These are phyloP conservation scores for Drosophila pseudoobscura DNA, from an alignment of 1,140 invertebrate species.

Conservation along the genomic window DNA sequence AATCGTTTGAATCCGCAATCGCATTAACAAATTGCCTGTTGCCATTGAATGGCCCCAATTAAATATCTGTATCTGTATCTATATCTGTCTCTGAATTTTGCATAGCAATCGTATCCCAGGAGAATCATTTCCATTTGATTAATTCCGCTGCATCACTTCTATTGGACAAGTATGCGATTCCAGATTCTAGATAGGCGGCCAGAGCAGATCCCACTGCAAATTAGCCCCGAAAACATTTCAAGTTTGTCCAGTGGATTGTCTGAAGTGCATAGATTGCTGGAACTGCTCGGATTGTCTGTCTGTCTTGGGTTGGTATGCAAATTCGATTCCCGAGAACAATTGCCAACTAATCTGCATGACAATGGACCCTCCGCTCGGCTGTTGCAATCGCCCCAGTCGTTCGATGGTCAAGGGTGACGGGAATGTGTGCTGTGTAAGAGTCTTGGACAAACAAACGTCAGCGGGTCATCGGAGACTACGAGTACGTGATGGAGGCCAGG, in stretches of 20 bases:
- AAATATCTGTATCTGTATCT: constrained; percentile 12
- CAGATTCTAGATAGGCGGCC: neutral
- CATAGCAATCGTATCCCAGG: constrained; percentile 15
- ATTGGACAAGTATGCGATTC: constrained; percentile 19
- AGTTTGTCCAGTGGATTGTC: constrained; percentile 3
- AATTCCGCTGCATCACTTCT: constrained; percentile 28
- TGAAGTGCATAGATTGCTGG: no score
- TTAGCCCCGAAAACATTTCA: constrained; percentile 37
- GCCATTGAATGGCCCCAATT: constrained; percentile 51
- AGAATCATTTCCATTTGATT: constrained; percentile 38
- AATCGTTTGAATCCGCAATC: constrained; percentile 9
- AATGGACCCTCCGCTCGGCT: constrained; percentile 10
- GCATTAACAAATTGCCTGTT: constrained; percentile 38
- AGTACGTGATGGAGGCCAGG: constrained; percentile 24
- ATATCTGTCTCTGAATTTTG: constrained; percentile 19
- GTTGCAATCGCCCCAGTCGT: neutral
- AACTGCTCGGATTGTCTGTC: constrained; percentile 8
- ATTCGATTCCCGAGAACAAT: constrained; percentile 46
- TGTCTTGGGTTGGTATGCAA: constrained; percentile 52
- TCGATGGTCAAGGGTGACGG: neutral
- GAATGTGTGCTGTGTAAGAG: neutral
- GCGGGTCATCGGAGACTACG: constrained; percentile 13
- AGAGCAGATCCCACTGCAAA: constrained; percentile 13
- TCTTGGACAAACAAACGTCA: constrained; percentile 20
- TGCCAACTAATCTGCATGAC: constrained; percentile 38